phyloP scores from a whole-genome alignment of 2,888 invertebrate genomes.

The Drosophila meridionalis region DNA sequence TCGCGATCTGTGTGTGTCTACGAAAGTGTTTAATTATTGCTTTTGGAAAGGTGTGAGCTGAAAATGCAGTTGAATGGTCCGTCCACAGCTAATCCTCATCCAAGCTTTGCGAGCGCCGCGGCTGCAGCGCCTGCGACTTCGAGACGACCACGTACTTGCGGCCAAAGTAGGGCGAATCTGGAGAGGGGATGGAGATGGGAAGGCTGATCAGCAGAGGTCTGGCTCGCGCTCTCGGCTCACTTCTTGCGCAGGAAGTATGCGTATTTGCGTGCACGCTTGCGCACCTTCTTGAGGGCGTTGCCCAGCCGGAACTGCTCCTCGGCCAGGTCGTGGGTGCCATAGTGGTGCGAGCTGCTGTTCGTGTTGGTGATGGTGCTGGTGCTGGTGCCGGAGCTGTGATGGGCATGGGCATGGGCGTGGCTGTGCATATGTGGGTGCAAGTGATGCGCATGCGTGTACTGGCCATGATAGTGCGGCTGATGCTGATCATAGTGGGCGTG shows the following conservation, averaged over 20 bases:
- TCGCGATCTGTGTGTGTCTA: conserved; percentile 32
- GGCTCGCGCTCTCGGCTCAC: conserved; percentile 54
- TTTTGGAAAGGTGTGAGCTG: conserved; percentile 51
- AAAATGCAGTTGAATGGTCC: conserved; percentile 43
- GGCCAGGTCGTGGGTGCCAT: conserved; percentile 70
- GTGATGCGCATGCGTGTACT: conserved; percentile 40
- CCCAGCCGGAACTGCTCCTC: conserved; percentile 83
- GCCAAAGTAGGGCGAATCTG: conserved; percentile 82
- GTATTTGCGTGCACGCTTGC: conserved; percentile 85
- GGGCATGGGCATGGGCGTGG: conserved; percentile 33
- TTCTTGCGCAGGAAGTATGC: conserved; percentile 85
- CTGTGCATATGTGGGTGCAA: conserved; percentile 48
- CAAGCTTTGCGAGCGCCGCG: conserved; percentile 70
- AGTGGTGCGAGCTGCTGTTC: conserved; percentile 60
- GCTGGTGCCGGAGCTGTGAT: conserved; percentile 32
- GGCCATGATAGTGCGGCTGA: conserved; percentile 39
- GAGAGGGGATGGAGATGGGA: conserved; percentile 34
- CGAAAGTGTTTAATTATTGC: conserved; percentile 65
- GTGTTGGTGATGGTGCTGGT: conserved; percentile 36
- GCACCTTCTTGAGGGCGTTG: conserved; percentile 83
- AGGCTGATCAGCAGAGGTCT: conserved; percentile 37
- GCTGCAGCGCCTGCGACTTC: conserved; percentile 46
- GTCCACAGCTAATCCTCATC: conserved; percentile 64
- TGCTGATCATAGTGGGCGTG: conserved; percentile 57
- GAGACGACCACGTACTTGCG: conserved; percentile 82